Evolutionary conservation across 2,888 invertebrate species (phyloP).

Genomic region (Acronicta aceris): DNA sequence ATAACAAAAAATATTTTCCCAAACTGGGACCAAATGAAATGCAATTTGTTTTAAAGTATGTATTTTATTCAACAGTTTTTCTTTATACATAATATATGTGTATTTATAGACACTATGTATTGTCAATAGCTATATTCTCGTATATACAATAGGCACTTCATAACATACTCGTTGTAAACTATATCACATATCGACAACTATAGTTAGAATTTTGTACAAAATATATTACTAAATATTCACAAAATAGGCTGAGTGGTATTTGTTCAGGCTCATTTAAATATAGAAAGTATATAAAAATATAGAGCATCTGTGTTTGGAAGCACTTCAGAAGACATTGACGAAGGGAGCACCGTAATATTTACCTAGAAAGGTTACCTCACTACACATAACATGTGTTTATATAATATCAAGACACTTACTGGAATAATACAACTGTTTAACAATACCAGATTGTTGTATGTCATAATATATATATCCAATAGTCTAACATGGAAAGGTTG

Average conservation of each 20-base stretch:
- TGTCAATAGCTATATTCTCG: conserved; percentile 59
- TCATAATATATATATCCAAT: not conserved
- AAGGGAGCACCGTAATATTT: conserved; percentile 42
- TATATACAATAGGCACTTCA: conserved; percentile 83
- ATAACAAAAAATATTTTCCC: too few species aligned
- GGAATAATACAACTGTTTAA: not conserved
- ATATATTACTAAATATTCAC: conserved; percentile 68
- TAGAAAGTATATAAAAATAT: conserved; percentile 24
- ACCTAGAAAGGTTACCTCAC: conserved; percentile 17
- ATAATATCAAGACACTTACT: not conserved
- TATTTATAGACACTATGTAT: conserved; percentile 64
- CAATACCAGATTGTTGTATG: conserved; percentile 37
- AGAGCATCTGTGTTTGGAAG: conserved; percentile 62
- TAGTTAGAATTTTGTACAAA: conserved; percentile 68
- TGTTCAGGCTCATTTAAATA: conserved; percentile 22
- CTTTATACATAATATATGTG: conserved; percentile 70
- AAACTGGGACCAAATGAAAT: conserved; percentile 15
- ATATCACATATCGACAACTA: conserved; percentile 84
- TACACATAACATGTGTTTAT: not conserved
- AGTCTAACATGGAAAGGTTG: not conserved
- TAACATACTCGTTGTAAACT: conserved; percentile 80
- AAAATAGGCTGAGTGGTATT: conserved; percentile 44
- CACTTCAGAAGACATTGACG: conserved; percentile 52
- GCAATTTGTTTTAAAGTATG: conserved; percentile 65
- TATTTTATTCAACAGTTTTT: conserved; percentile 81